Evolutionary conservation across 2,888 invertebrate species (phyloP).

Genomic region (Girardia tigrina): DNA sequence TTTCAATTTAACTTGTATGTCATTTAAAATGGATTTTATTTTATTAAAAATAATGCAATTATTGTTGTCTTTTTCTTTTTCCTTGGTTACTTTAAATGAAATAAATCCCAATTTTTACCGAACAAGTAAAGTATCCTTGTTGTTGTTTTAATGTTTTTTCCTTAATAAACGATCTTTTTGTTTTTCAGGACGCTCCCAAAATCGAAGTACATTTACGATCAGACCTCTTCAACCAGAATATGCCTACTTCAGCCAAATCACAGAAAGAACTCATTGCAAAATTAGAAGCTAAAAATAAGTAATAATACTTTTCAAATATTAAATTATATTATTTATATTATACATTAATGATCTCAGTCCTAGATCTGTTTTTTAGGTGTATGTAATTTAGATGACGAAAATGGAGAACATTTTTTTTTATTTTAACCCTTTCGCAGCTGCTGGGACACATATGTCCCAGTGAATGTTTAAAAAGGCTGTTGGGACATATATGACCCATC

Average conservation of each 20-base stretch:
- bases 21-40: neutral
- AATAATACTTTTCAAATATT: conserved; percentile 31
- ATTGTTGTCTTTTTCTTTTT: no score
- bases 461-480: no score
- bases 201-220: neutral
- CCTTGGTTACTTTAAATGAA: neutral
- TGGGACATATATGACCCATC: no score
- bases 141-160: neutral
- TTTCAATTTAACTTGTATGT: neutral
- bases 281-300: conserved; percentile 72
- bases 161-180: neutral
- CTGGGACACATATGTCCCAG: no score
- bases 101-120: neutral
- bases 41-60: no score
- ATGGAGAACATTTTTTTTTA: no score
- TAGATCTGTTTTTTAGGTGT: no score
- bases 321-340: neutral
- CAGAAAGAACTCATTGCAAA: conserved; percentile 72
- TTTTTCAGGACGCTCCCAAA: neutral
- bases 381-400: no score
- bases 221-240: neutral
- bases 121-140: neutral
- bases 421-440: no score
- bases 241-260: conserved; percentile 48
- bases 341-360: no score